phyloP scores from a whole-genome alignment of 1,140 invertebrate genomes.

The Penaeus chinensis region DNA sequence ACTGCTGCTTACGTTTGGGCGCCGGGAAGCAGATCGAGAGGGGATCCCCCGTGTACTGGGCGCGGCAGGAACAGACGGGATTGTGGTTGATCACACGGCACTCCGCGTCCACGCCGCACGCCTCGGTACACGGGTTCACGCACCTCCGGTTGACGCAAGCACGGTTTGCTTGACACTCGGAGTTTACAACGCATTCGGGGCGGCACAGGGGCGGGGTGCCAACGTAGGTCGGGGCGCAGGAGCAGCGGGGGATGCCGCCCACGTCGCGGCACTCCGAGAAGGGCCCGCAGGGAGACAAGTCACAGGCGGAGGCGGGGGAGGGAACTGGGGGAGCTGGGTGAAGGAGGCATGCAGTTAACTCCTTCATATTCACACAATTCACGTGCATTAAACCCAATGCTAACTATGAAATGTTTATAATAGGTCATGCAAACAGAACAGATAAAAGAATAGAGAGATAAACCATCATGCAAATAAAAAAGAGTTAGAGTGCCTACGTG shows the following conservation, averaged over 20 bases:
- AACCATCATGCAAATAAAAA: not conserved
- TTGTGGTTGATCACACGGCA: constrained; percentile 64
- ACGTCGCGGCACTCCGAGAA: constrained; percentile 78
- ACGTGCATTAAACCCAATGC: not conserved
- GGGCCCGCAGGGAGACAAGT: constrained; percentile 77
- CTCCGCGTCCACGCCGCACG: constrained; percentile 57
- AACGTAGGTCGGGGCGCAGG: constrained; percentile 73
- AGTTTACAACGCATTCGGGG: constrained; percentile 69
- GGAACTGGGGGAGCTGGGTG: not conserved
- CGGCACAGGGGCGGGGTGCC: constrained; percentile 78
- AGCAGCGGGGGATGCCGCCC: constrained; percentile 78
- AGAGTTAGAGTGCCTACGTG: not conserved
- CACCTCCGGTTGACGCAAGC: constrained; percentile 67
- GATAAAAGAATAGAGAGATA: not conserved
- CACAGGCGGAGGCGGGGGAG: constrained; percentile 68
- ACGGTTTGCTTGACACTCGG: constrained; percentile 67
- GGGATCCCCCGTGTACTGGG: constrained; percentile 75
- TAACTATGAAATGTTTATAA: constrained; percentile 16
- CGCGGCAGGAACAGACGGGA: constrained; percentile 66
- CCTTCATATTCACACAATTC: not conserved
- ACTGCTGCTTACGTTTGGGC: constrained; percentile 46
- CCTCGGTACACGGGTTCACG: constrained; percentile 65
- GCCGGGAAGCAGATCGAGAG: constrained; percentile 72
- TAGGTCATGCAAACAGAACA: constrained; percentile 1
- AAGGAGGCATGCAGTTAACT: not conserved